Percentiles rank a stretch among this genome's conserved stretches.
Evolutionary conservation across 2,113 vertebrate species (phyloP).

Genomic region (Myrmophylax atrothorax): DNA sequence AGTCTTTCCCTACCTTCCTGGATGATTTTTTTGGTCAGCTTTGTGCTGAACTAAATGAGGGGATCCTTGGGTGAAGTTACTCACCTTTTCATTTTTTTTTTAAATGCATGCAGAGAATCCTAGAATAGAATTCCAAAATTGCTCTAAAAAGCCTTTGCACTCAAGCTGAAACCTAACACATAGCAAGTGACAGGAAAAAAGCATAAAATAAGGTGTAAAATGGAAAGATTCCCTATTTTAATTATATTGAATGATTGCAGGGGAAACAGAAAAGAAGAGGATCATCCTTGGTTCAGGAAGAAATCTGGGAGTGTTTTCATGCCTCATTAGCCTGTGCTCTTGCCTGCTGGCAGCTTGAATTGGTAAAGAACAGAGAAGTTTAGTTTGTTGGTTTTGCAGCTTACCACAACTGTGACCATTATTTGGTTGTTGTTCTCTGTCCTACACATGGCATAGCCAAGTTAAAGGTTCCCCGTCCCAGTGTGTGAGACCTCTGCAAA

Average conservation of each 20-base stretch:
- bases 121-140: not conserved
- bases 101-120: not conserved
- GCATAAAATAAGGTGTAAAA: not conserved
- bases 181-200: not conserved
- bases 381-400: not conserved
- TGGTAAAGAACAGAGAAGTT: not conserved
- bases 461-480: not conserved
- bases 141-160: not conserved
- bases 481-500: not conserved
- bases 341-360: not conserved
- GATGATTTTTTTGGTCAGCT: not conserved
- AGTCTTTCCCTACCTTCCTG: not conserved
- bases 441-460: fast-evolving
- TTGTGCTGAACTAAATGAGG: not conserved
- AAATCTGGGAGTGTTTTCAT: not conserved
- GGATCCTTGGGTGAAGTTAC: not conserved
- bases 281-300: not conserved
- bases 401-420: not conserved
- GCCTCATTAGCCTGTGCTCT: not conserved
- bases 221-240: not conserved
- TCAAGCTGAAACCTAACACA: not conserved
- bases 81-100: not conserved
- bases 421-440: not conserved
- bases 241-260: not conserved
- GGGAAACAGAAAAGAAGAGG: not conserved